phyloP scores from a whole-genome alignment of 2,888 invertebrate genomes.

The Nephrotoma flavescens region DNA sequence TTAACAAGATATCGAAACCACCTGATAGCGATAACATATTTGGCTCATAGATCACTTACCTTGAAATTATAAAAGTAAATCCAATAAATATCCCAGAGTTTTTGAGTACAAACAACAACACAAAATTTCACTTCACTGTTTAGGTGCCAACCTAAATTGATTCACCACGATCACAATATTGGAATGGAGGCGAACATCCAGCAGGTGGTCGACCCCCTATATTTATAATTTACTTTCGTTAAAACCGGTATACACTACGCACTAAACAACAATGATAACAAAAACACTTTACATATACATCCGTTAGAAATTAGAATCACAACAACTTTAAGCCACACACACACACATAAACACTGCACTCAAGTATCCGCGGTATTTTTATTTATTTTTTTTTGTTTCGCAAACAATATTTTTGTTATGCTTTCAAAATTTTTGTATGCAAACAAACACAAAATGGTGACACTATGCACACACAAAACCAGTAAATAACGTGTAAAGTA shows the following conservation, averaged over 20 bases:
- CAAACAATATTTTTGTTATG: background rate
- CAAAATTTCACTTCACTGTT: background rate
- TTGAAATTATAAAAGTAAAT: background rate
- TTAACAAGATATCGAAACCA: background rate
- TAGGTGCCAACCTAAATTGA: no score
- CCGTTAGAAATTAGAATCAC: background rate
- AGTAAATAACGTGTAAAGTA: background rate
- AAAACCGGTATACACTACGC: background rate
- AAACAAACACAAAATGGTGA: background rate
- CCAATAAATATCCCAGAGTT: background rate
- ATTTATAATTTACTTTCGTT: background rate
- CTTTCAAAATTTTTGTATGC: background rate
- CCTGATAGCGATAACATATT: background rate
- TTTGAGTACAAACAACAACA: background rate
- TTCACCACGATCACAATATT: background rate
- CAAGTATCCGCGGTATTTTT: background rate
- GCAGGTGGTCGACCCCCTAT: background rate
- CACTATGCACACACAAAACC: background rate
- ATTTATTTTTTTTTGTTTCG: background rate
- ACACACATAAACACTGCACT: background rate
- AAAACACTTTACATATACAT: background rate
- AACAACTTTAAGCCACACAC: background rate
- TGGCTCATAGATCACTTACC: background rate
- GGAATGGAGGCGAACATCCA: background rate
- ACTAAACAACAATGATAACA: background rate